Evolutionary conservation across 2,888 invertebrate genomes (phyloP).

Genomic region (Leptinotarsa rubiginosa): DNA sequence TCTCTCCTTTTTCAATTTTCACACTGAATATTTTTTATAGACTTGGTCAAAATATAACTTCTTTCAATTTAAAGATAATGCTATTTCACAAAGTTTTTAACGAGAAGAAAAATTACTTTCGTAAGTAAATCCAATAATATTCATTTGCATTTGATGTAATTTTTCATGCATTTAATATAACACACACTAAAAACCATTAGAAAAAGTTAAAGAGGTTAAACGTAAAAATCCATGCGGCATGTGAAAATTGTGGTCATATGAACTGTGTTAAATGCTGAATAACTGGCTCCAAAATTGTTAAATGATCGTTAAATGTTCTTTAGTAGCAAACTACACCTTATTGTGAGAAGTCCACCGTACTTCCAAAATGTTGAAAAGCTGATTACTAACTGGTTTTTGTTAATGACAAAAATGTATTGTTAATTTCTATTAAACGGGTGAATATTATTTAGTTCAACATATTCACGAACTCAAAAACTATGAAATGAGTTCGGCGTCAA

Average conservation of each 20-base stretch:
- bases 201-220: constrained; percentile 35
- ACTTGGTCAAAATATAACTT: neutral
- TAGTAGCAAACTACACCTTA: constrained; percentile 70
- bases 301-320: constrained; percentile 51
- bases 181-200: constrained; percentile 18
- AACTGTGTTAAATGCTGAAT: constrained; percentile 34
- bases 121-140: constrained; percentile 35
- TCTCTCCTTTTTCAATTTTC: neutral
- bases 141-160: constrained; percentile 56
- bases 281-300: constrained; percentile 20
- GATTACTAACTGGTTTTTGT: constrained; percentile 23
- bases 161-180: constrained; percentile 26
- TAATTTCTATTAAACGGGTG: neutral
- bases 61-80: neutral
- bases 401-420: constrained; percentile 1
- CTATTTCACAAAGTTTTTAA: no score
- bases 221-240: constrained; percentile 43
- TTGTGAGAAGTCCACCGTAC: constrained; percentile 30
- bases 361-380: constrained; percentile 27
- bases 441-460: constrained; percentile 10
- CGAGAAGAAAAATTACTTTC: neutral
- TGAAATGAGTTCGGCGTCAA: constrained; percentile 55
- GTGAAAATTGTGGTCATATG: constrained; percentile 32
- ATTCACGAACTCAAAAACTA: constrained; percentile 17
- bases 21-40: neutral